Conservation (phyloP, 1,140 invertebrate species). For the Diorhabda sublineata region DNA sequence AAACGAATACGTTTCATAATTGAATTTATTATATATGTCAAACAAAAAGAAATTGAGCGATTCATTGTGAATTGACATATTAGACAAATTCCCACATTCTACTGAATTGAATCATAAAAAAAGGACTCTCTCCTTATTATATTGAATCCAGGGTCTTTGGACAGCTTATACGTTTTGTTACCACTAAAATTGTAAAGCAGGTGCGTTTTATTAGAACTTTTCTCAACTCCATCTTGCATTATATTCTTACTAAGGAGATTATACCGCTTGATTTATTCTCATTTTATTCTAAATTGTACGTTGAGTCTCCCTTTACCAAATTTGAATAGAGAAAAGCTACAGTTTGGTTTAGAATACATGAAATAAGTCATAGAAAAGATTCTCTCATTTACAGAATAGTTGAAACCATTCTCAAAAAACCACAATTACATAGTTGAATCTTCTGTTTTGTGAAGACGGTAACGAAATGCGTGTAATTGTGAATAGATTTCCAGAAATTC, state of each 20-base stretch:
- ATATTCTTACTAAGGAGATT: slow-evolving; percentile 7
- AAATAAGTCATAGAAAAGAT: no score
- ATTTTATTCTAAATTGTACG: slow-evolving; percentile 5
- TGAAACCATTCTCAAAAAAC: no score
- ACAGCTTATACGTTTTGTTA: slow-evolving; percentile 8
- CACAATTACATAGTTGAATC: no score
- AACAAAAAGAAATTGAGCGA: background rate
- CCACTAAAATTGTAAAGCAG: slow-evolving; percentile 8
- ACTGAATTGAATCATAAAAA: background rate
- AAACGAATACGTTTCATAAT: no score
- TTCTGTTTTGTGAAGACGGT: no score
- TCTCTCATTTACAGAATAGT: no score
- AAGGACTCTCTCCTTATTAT: background rate
- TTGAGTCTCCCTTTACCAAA: background rate
- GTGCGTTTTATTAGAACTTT: slow-evolving; percentile 8
- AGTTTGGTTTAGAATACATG: no score
- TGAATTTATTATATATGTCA: background rate
- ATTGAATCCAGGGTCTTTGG: background rate
- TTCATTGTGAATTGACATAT: background rate
- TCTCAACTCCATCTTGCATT: slow-evolving; percentile 7
- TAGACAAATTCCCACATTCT: background rate
- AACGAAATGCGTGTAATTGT: no score
- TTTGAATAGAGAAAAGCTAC: no score
- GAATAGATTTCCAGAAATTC: no score
- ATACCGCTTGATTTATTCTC: slow-evolving; percentile 8